Evolutionary conservation across 2,888 invertebrate genomes (phyloP).

Genomic region (Artemia sp.): DNA sequence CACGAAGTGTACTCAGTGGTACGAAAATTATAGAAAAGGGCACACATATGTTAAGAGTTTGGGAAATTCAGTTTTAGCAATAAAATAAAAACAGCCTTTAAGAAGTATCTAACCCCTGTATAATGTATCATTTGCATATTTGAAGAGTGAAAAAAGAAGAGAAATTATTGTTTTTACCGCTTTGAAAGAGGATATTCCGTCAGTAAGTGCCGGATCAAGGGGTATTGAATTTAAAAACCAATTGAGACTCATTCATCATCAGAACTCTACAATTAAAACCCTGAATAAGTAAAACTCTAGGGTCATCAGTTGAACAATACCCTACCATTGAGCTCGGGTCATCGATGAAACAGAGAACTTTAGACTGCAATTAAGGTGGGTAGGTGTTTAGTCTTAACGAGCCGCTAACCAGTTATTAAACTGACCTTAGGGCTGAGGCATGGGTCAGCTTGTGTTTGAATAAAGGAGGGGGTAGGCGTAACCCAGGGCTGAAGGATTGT

Average conservation of each 20-base stretch:
- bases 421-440: not conserved
- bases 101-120: no score
- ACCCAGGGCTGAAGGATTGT: constrained; percentile 9
- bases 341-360: constrained; percentile 2
- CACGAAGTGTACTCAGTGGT: no score
- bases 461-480: constrained; percentile 11
- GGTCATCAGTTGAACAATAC: constrained; percentile 15
- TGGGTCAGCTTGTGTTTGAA: constrained; percentile 15
- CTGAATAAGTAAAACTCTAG: constrained; percentile 8
- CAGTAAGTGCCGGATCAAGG: no score
- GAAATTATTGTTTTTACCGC: no score
- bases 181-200: no score
- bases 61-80: no score
- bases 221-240: no score
- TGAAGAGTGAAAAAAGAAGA: no score
- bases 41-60: no score
- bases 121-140: no score
- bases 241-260: constrained; percentile 6
- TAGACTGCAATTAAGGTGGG: constrained; percentile 13
- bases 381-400: constrained; percentile 10
- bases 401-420: constrained; percentile 9
- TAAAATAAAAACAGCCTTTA: no score
- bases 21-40: no score
- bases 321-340: constrained; percentile 10
- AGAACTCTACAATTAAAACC: constrained; percentile 3